phyloP scores from a whole-genome alignment of 2,888 invertebrate species.

The Eristalinus sepulchralis region DNA sequence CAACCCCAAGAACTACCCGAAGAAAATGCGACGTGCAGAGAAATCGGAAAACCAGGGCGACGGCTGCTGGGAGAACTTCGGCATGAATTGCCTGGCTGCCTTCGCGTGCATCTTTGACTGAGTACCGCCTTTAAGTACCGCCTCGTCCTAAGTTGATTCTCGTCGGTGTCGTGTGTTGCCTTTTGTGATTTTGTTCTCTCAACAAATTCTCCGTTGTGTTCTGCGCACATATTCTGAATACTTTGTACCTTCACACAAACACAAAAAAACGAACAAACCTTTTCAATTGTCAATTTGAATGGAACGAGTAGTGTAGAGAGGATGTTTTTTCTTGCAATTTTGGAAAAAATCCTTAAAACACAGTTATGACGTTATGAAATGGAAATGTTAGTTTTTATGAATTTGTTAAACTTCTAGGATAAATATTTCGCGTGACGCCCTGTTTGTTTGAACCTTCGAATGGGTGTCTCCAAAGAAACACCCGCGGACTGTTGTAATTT shows the following conservation, averaged over 20 bases:
- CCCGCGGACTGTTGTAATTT: slow-evolving; percentile 41
- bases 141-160: slow-evolving; percentile 42
- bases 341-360: neutral
- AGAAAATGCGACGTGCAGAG: slow-evolving; percentile 79
- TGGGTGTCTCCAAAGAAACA: slow-evolving; percentile 1
- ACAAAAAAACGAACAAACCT: slow-evolving; percentile 8
- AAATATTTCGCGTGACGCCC: slow-evolving; percentile 6
- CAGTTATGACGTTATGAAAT: slow-evolving; percentile 57
- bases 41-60: slow-evolving; percentile 77
- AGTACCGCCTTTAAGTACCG: slow-evolving; percentile 61
- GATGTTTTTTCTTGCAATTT: slow-evolving; percentile 23
- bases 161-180: slow-evolving; percentile 45
- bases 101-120: slow-evolving; percentile 81
- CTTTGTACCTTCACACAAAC: slow-evolving; percentile 59
- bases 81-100: slow-evolving; percentile 79
- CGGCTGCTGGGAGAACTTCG: slow-evolving; percentile 79
- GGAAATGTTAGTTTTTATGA: slow-evolving; percentile 49
- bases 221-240: slow-evolving; percentile 55
- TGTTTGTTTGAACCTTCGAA: slow-evolving; percentile 31
- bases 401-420: slow-evolving; percentile 41
- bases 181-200: neutral
- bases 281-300: slow-evolving; percentile 60
- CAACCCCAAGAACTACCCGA: slow-evolving; percentile 80
- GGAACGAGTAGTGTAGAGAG: slow-evolving; percentile 27
- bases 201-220: slow-evolving; percentile 26